These are phyloP conservation scores for Haliclystus octoradiatus DNA, from an alignment of 30 jellyfish, hydroid and myxozoan genomes.

Conservation along the genomic window DNA sequence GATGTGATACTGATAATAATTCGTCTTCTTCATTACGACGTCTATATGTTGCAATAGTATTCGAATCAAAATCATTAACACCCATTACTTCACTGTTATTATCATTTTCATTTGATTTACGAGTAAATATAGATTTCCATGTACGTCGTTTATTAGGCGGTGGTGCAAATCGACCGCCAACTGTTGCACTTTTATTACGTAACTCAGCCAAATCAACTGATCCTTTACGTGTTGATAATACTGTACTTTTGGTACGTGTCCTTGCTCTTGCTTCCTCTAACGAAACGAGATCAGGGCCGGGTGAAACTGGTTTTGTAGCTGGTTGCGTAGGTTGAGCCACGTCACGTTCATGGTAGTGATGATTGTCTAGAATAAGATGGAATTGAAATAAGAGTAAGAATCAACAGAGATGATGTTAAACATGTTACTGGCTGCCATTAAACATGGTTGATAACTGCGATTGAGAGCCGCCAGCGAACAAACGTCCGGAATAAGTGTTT, in stretches of 20 bases:
- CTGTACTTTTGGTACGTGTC: conserved; percentile 21
- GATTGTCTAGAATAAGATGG: too few species aligned
- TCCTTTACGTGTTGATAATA: conserved; percentile 2
- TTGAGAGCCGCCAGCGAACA: too few species aligned
- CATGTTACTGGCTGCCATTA: too few species aligned
- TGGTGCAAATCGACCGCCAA: conserved; percentile 1
- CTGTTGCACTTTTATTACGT: not conserved
- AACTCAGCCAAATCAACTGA: not conserved
- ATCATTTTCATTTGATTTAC: not conserved
- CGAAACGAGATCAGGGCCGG: conserved; percentile 85
- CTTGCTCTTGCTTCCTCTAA: conserved; percentile 95
- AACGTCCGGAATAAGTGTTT: too few species aligned
- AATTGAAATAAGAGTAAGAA: too few species aligned
- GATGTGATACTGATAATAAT: not conserved
- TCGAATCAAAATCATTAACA: not conserved
- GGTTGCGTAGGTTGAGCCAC: conserved; percentile 43
- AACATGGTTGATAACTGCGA: too few species aligned
- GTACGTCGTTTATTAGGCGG: not conserved
- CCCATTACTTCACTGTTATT: not conserved
- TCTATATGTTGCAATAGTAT: not conserved
- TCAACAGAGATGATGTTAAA: too few species aligned
- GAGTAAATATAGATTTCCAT: not conserved
- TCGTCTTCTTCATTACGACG: not conserved
- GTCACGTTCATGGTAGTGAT: not conserved
- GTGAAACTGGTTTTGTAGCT: conserved; percentile 77